Base-by-base conservation (phyloP, 2,113 vertebrate genomes). In the Mus musculus region DNA sequence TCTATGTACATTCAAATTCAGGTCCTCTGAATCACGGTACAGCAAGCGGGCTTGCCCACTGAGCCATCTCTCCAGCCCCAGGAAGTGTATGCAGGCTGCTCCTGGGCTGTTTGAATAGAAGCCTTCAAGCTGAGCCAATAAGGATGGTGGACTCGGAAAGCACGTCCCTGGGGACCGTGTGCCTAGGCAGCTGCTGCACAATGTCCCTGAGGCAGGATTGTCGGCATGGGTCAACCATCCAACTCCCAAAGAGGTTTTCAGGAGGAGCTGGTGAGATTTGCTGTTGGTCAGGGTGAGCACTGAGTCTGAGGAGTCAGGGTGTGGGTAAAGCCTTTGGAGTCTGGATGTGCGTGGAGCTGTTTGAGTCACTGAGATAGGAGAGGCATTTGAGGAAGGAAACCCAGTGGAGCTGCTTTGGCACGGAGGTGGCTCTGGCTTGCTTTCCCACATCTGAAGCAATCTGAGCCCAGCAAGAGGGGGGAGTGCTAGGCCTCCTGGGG, bases 1-100 rank as follows among this genome's bases (percentile, higher is more conserved):
- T 86, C 61, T 52, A 1, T 36, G 4, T 52, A 6, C 30, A 87
- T n/a, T 69, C 39, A 33, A 14, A 49, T 46, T 49, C 63, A 67
- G 42, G 84, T 36, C 61, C 84, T 71, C 85, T 49, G 54, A 42
- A 42, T 42, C 42, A 46, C 5, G 7, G 11, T 5, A 49, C 22
- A 36, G 30, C 30, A 16, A 22, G 30, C n/a, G 46, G 9, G 30
- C 42, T 69, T 87, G 13, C 65, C 81, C 30, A 39, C 65, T 52
- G 65, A 14, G 46, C 85, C 65, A 52, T 26, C 46, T 87, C 65
- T 22, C 65, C 46, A 69, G 19, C 42, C 84, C 82, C 17, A 11
- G 24, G n/a, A 71, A 24, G 67, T 5, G 1, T 17, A 30, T 1
- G 3, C 9, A 10, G 5, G 3, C 0, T 9, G 13, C 3, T 46